Evolutionary conservation across 2,113 vertebrate species (phyloP).

Genomic region (Anser cygnoides): DNA sequence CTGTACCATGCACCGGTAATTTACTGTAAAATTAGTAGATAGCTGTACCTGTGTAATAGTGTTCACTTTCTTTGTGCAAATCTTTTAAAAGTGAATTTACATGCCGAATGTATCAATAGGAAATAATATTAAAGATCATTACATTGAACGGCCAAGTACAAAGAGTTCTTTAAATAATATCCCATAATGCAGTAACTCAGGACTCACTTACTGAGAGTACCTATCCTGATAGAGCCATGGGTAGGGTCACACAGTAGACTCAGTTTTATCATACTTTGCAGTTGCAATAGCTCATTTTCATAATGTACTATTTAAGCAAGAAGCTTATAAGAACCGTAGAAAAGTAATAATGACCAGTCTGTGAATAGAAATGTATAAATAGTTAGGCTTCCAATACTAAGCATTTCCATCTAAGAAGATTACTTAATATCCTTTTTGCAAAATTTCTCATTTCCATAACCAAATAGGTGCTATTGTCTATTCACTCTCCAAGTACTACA

Average conservation of each 20-base stretch:
- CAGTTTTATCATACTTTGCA: constrained; percentile 63
- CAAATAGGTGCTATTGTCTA: constrained; percentile 53
- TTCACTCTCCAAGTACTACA: not conserved
- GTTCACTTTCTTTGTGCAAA: constrained; percentile 74
- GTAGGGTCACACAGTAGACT: constrained; percentile 56
- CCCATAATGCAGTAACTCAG: constrained; percentile 75
- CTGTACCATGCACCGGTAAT: constrained; percentile 77
- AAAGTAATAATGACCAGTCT: constrained; percentile 66
- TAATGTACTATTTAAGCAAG: constrained; percentile 71
- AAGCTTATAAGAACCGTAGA: constrained; percentile 61
- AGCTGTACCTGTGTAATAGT: constrained; percentile 75
- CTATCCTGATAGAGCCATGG: constrained; percentile 62
- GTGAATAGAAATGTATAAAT: constrained; percentile 58
- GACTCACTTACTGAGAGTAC: constrained; percentile 62
- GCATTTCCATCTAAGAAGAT: constrained; percentile 65
- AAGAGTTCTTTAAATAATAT: constrained; percentile 71
- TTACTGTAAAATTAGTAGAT: constrained; percentile 79
- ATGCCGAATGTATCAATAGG: constrained; percentile 73
- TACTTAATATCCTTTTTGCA: constrained; percentile 50
- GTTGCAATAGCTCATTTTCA: constrained; percentile 71
- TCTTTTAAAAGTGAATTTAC: constrained; percentile 78
- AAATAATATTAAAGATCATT: constrained; percentile 81
- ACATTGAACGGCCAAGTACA: constrained; percentile 74
- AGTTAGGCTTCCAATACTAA: constrained; percentile 54
- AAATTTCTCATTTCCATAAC: constrained; percentile 59